Conservation (phyloP, 1,140 invertebrate species). For the Atta colombica region DNA sequence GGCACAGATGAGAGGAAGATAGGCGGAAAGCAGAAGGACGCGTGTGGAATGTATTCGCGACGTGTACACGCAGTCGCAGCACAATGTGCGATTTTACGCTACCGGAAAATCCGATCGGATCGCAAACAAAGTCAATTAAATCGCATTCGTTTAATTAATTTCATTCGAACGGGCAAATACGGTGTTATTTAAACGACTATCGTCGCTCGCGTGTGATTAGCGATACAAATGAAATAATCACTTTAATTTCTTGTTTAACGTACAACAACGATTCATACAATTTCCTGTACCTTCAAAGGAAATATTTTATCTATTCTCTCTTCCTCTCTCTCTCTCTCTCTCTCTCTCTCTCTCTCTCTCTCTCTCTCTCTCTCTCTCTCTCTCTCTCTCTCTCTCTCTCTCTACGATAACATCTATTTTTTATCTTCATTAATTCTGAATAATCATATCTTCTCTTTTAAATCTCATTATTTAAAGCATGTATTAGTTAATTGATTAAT, state of each 20-base stretch:
- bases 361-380: too few relatives aligned
- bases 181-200: constrained; percentile 24
- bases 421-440: neutral
- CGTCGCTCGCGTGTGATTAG: constrained; percentile 31
- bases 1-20: constrained; percentile 47
- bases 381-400: too few relatives aligned
- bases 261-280: neutral
- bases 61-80: neutral
- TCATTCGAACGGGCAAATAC: constrained; percentile 8
- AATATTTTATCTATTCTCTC: neutral
- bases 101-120: constrained; percentile 43
- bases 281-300: neutral
- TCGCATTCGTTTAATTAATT: constrained; percentile 57
- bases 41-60: constrained; percentile 15
- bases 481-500: neutral
- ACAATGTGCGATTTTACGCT: neutral
- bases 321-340: too few relatives aligned
- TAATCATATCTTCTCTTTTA: neutral
- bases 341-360: too few relatives aligned
- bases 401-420: neutral
- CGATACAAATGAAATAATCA: constrained; percentile 45
- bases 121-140: constrained; percentile 50
- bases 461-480: neutral
- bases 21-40: constrained; percentile 5
- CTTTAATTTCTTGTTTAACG: constrained; percentile 8